These are phyloP conservation scores for Vidua macroura DNA, from an alignment of 2,113 vertebrate species.

Conservation along the genomic window DNA sequence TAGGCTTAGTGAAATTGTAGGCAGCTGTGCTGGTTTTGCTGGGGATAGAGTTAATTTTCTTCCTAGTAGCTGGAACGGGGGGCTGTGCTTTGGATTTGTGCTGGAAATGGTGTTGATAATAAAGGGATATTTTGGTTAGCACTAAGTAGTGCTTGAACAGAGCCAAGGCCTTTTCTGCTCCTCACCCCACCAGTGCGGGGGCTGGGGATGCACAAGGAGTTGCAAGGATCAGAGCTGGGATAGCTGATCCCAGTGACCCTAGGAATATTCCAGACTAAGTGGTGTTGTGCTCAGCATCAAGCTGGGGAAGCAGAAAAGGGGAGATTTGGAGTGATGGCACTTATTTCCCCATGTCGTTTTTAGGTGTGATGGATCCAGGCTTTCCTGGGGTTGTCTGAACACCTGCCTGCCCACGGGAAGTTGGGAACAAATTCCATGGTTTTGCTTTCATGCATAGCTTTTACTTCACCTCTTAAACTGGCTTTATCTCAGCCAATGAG, in stretches of 20 bases:
- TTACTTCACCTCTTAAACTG: background rate
- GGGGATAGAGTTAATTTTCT: background rate
- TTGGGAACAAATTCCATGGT: fast-evolving
- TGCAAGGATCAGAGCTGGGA: background rate
- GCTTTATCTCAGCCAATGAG: background rate
- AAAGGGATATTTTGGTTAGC: background rate
- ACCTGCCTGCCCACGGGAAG: background rate
- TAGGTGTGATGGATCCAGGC: too few species aligned
- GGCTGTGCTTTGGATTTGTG: background rate
- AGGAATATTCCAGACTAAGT: background rate
- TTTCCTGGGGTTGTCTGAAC: background rate
- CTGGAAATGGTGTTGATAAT: background rate
- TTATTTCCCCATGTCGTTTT: background rate
- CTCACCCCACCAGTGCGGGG: background rate
- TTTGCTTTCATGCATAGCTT: background rate
- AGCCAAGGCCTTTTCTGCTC: background rate
- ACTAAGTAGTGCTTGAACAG: background rate
- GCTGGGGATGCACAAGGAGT: too few species aligned
- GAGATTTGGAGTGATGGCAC: too few species aligned
- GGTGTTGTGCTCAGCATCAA: background rate
- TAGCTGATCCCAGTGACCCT: background rate
- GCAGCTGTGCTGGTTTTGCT: background rate
- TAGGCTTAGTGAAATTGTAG: conserved; percentile 19
- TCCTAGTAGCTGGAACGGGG: background rate
- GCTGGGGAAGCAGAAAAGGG: background rate